Base-by-base conservation (phyloP, 2,113 vertebrate species). In the Rhinogobius similis region DNA sequence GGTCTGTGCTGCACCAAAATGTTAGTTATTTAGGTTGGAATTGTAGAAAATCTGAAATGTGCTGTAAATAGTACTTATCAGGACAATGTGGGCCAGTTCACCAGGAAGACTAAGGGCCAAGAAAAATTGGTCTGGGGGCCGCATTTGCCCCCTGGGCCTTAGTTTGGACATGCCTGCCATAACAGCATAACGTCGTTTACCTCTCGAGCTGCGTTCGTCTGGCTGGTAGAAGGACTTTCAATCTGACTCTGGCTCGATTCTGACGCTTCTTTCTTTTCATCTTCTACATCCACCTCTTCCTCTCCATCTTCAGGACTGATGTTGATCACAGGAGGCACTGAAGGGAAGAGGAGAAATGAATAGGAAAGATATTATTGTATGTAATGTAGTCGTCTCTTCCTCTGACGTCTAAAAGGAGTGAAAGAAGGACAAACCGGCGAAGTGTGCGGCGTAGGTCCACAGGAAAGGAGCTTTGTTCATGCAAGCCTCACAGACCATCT, bases 401-500 rank as follows among this genome's bases (percentile, higher is more conserved):
- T 32, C 44, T 20, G 2, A 36, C 18, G 10, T 18, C 10, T 36
- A 32, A 18, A n/a, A 38, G 0, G 16, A 8, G 27, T n/a, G 18
- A 21, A 10, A 20, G 10, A 5, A 62, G 36, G 10, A 10, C n/a
- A 50, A 79, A 98, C 97, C 94, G 93, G 95, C 94, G 62, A 94
- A 79, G 0, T 94, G 92, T 0, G 92, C 76, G 0, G 94, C 94
- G 0, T 99, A 99, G 1, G 92, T 94, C 97, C 96, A 97, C 0
- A 98, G 76, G 86, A 97, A 96, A 23, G 94, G 92, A 62, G 94
- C 95, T 67, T 41, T 95, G 26, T 93, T 93, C 96, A 98, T 98
- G 72, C 97, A 99, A 71, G 88, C 81, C 72, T 93, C 96, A 75
- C 97, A 99, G 0, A 96, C 93, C 97, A 99, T 98, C 86, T 99